Evolutionary conservation across 2,888 invertebrate genomes (phyloP), one percentile per base, ranked within the genome.

Genomic region (Neoscelio sp.): DNA sequence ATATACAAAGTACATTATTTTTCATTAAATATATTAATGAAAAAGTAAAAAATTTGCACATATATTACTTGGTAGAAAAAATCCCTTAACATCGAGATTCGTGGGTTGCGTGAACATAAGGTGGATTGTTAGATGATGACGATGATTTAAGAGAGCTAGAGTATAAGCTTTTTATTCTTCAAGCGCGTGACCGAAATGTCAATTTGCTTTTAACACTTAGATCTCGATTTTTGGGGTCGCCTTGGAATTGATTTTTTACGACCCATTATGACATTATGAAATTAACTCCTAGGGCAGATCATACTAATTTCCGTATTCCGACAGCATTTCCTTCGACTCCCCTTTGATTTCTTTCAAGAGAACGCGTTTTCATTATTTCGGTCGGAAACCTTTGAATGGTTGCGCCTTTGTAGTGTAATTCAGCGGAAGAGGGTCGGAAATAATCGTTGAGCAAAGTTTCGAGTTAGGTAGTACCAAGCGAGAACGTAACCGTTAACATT

Each of bases 271-370:
- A n/a, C n/a, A n/a, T n/a, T n/a, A n/a, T n/a, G n/a, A n/a, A n/a
- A n/a, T n/a, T n/a, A n/a, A n/a, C n/a, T n/a, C n/a, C n/a, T n/a
- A n/a, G n/a, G n/a, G n/a, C n/a, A n/a, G n/a, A n/a, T n/a, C n/a
- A n/a, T n/a, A n/a, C n/a, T 18, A 52, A 67, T 67, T 75, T 75
- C 67, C 65, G 28, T 17, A 20, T 6, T 5, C 5, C 1, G 28
- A 62, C 5, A 4, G 28, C 52, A 75, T 75, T 75, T 75, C 75
- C 75, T 42, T 10, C 33, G 58, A 60, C 60, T 64, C 65, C 64
- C 56, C 12, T 5, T 20, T 10, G 18, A 33, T 42, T 58, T 58
- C 38, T 20, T 30, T 28, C 13, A 62, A 15, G 35, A 4, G 8
- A 6, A 1, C 4, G 33, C 8, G 23, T 23, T 10, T 38, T 38